These are phyloP conservation scores for Choristoneura rosaceana DNA, from an alignment of 2,888 invertebrate species.

Conservation along the genomic window DNA sequence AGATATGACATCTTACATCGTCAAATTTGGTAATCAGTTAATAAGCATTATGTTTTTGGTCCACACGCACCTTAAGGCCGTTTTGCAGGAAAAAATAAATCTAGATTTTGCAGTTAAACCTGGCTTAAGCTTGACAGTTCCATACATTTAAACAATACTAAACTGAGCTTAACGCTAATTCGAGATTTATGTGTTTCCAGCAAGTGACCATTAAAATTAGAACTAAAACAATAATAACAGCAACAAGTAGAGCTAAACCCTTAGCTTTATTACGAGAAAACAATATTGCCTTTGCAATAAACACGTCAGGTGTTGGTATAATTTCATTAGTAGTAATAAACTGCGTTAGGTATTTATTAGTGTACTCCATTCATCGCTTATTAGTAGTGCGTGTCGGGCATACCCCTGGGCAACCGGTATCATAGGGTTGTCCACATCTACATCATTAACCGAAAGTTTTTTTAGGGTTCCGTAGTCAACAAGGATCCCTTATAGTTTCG, in stretches of 20 bases:
- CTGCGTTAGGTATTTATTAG: constrained; percentile 59
- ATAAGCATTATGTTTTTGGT: too few species aligned
- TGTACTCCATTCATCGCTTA: constrained; percentile 76
- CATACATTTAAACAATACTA: too few species aligned
- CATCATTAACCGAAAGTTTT: background rate
- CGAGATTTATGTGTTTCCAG: too few species aligned
- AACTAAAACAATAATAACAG: background rate
- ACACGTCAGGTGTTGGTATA: constrained; percentile 46
- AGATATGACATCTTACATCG: too few species aligned
- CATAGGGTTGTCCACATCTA: constrained; percentile 48
- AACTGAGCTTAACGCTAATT: too few species aligned
- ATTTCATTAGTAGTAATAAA: constrained; percentile 54
- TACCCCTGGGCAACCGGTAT: constrained; percentile 56
- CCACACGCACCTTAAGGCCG: too few species aligned
- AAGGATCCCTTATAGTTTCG: too few species aligned
- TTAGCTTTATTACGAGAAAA: constrained; percentile 19
- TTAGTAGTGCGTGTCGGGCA: constrained; percentile 77
- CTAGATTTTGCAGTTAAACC: too few species aligned
- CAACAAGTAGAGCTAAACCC: background rate
- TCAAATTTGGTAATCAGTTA: too few species aligned
- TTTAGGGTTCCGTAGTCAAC: background rate
- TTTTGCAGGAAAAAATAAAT: too few species aligned
- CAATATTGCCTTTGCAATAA: constrained; percentile 30
- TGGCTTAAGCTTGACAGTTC: too few species aligned
- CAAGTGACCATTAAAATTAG: too few species aligned